Evolutionary conservation across 2,797 vertebrate genomes (phyloP), one percentile per base, ranked within the genome.

Genomic region (Apogon talboti): DNA sequence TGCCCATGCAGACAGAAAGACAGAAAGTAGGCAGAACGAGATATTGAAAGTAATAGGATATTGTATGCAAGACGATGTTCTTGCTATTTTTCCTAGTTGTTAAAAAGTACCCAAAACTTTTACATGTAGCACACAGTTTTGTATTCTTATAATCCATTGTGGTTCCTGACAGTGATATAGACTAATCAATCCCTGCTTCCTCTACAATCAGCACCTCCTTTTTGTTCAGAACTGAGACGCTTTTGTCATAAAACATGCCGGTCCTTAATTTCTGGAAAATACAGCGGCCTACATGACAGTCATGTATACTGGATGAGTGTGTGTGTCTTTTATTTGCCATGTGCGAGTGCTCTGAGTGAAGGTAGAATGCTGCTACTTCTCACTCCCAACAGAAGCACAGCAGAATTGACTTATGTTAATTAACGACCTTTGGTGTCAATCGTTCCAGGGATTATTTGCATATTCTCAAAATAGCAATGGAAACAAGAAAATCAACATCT

Each of bases 371-470:
- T 60, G 61, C 76, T 68, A 30, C 38, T 55, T 78, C 86, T 84
- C 59, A 52, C 47, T 84, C 81, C 66, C 71, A 77, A 70, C 82
- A 79, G 74, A 85, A 85, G 78, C 82, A 57, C 69, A 71, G 74
- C 66, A 73, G 77, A 90, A 90, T 87, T 90, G 88, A 91, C 84
- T 89, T 90, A 90, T 90, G 89, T 73, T 90, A 90, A 92, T 90
- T 78, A 87, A 81, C 64, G 74, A 90, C 89, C 87, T 92, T 90
- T 80, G 75, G 86, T 92, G 91, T 90, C 91, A 92, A 60, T 86
- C 75, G 52, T 83, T 78, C 65, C 64, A 40, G 66, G 53, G 75
- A 71, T 80, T 73, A 90, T 92, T 91, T 83, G 87, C 90, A 92
- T 91, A 87, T 77, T 84, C 84, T 86, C 58, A 82, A 88, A 87